phyloP scores from a whole-genome alignment of 2,113 vertebrate species.

The Myiopsitta monachus region DNA sequence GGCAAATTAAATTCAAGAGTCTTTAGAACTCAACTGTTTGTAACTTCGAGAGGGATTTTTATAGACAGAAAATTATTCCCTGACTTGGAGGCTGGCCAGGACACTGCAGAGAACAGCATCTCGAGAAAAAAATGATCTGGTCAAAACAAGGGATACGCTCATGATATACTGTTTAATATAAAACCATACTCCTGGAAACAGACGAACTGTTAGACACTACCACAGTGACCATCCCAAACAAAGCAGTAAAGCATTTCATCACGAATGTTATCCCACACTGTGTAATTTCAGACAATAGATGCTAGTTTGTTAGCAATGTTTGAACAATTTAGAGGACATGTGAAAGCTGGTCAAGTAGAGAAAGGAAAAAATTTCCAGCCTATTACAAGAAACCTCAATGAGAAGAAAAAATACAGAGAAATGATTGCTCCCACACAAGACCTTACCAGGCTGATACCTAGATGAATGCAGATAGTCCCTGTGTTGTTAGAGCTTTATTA shows the following conservation, averaged over 20 bases:
- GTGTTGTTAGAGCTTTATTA: background rate
- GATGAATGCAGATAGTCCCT: background rate
- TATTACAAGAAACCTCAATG: slow-evolving; percentile 35
- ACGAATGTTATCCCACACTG: slow-evolving; percentile 49
- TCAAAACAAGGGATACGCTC: slow-evolving; percentile 18
- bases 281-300: slow-evolving; percentile 56
- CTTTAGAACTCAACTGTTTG: slow-evolving; percentile 1
- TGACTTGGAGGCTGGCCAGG: slow-evolving; percentile 37
- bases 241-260: slow-evolving; percentile 66
- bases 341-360: slow-evolving; percentile 54
- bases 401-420: background rate
- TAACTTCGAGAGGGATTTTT: slow-evolving; percentile 31
- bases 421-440: background rate
- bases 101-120: slow-evolving; percentile 36
- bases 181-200: slow-evolving; percentile 38
- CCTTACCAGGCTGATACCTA: background rate
- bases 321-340: slow-evolving; percentile 60
- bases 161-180: slow-evolving; percentile 36
- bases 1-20: slow-evolving; percentile 26
- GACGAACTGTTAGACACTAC: slow-evolving; percentile 45
- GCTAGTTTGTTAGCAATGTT: slow-evolving; percentile 33
- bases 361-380: slow-evolving; percentile 46
- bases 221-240: slow-evolving; percentile 63
- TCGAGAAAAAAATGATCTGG: slow-evolving; percentile 36
- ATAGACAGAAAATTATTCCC: slow-evolving; percentile 48